Conservation (phyloP, 1,140 invertebrate species). For the Ceratina japonica region DNA sequence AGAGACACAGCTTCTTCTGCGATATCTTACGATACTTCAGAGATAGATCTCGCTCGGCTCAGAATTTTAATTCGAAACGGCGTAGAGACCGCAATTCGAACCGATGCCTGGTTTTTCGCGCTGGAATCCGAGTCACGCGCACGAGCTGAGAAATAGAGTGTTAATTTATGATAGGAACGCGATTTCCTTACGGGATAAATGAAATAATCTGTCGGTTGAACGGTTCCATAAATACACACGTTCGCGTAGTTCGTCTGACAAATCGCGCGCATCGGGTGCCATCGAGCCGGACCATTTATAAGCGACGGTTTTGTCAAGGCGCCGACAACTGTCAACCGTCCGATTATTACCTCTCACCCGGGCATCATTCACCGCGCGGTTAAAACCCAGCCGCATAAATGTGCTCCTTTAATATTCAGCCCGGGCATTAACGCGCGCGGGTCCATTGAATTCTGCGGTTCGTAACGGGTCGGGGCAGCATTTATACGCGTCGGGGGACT, state of each 20-base stretch:
- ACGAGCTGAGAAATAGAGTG: not conserved
- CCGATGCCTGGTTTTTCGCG: too few species aligned
- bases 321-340: not conserved
- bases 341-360: not conserved
- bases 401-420: constrained; percentile 16
- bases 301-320: constrained; percentile 3
- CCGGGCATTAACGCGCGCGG: constrained; percentile 35
- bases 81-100: too few species aligned
- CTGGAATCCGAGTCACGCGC: not conserved
- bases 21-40: too few species aligned
- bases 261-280: not conserved
- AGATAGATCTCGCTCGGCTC: too few species aligned
- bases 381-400: not conserved
- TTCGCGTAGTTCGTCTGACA: not conserved
- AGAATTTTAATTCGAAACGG: too few species aligned
- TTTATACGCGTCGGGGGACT: constrained; percentile 27
- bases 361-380: constrained; percentile 12
- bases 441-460: constrained; percentile 34
- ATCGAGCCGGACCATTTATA: not conserved
- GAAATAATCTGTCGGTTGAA: not conserved
- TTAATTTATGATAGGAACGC: not conserved
- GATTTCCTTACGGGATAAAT: constrained; percentile 2
- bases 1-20: too few species aligned
- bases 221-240: not conserved
- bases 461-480: not conserved